These are phyloP conservation scores for Plagodis dolabraria DNA, from an alignment of 2,888 invertebrate species.

Conservation along the genomic window DNA sequence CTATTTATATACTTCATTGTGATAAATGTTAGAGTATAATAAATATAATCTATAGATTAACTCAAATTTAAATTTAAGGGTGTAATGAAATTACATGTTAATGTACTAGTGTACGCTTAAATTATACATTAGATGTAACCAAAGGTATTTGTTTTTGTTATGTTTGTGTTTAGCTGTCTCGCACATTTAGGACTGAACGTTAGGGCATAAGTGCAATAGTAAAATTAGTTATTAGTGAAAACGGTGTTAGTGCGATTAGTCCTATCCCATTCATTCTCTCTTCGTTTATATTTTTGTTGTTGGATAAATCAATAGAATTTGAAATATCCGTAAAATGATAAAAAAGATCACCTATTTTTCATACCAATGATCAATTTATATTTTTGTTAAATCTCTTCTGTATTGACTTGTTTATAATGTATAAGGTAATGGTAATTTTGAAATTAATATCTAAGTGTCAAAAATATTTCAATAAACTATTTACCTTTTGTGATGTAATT, in stretches of 20 bases:
- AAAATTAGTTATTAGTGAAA: constrained; percentile 4
- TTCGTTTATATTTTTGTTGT: no score
- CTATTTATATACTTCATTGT: constrained; percentile 34
- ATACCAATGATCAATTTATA: no score
- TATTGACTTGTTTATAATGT: background rate
- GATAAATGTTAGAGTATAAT: constrained; percentile 28
- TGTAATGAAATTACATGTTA: constrained; percentile 32
- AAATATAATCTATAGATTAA: background rate
- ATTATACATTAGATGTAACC: constrained; percentile 13
- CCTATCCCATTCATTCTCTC: no score
- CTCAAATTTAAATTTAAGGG: constrained; percentile 6
- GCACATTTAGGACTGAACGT: constrained; percentile 18
- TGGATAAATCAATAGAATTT: no score
- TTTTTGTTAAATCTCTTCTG: background rate
- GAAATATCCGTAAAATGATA: no score
- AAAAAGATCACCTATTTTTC: no score
- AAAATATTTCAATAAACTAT: constrained; percentile 15
- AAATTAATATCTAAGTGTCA: constrained; percentile 13
- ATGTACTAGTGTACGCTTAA: constrained; percentile 15
- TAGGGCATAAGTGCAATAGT: constrained; percentile 19
- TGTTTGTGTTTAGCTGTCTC: background rate
- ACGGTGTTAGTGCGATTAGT: background rate
- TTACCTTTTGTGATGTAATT: constrained; percentile 34
- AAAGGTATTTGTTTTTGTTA: constrained; percentile 1
- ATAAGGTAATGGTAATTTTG: constrained; percentile 12